A percentile compares a stretch with the other conserved stretches of the same genome.
These are phyloP conservation scores for Notamacropus eugenii DNA, from an alignment of 2,797 vertebrate genomes.

Conservation along the genomic window DNA sequence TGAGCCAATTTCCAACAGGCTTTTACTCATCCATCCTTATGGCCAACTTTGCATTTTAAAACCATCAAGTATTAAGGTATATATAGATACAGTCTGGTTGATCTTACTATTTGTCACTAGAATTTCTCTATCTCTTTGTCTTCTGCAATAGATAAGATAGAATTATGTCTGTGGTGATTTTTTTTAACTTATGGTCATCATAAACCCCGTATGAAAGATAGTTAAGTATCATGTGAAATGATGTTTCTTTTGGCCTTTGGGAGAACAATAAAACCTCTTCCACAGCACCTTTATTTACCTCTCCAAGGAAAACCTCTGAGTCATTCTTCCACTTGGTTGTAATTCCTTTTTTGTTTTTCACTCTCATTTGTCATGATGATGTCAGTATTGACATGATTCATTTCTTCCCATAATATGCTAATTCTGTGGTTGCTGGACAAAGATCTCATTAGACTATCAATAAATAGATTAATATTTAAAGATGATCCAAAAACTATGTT, in stretches of 20 bases:
- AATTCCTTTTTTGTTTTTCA: not conserved
- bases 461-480: not conserved
- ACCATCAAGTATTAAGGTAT: not conserved
- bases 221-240: not conserved
- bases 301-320: not conserved
- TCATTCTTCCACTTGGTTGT: not conserved
- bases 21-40: not conserved
- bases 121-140: not conserved
- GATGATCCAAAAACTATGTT: not conserved
- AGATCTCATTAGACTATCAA: not conserved
- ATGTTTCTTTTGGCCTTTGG: not conserved
- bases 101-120: not conserved
- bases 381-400: not conserved
- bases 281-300: not conserved
- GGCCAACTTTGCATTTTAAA: not conserved
- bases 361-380: not conserved
- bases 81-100: not conserved
- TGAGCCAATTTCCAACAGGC: not conserved
- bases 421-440: not conserved
- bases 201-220: not conserved
- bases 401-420: not conserved
- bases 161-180: not conserved
- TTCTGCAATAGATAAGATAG: not conserved
- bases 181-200: not conserved
- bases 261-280: not conserved